Conservation (phyloP, 2,797 vertebrate genomes). For the Myiotriccus ornatus region DNA sequence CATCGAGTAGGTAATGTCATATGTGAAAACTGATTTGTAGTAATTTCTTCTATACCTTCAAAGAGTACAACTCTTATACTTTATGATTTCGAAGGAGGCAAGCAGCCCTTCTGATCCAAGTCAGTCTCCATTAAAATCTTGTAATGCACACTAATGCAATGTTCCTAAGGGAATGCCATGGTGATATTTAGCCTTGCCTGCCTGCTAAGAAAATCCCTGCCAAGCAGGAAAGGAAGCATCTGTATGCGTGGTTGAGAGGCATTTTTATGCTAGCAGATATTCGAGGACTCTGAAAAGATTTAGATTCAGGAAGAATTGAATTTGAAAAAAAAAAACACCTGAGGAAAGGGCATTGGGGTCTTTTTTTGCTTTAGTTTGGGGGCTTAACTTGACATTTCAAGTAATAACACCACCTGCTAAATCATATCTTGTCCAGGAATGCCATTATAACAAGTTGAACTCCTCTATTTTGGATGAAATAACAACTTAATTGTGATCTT, state of each 20-base stretch:
- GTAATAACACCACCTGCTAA: conserved; percentile 11
- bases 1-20: background rate
- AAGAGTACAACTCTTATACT: background rate
- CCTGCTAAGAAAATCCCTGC: conserved; percentile 36
- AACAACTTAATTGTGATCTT: conserved; percentile 30
- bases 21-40: background rate
- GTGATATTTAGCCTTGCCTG: conserved; percentile 45
- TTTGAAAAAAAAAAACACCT: background rate
- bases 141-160: background rate
- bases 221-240: conserved; percentile 43
- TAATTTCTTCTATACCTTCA: background rate
- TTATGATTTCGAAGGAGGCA: background rate
- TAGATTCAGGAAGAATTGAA: conserved; percentile 8
- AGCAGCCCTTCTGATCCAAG: background rate
- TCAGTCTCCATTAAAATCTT: background rate
- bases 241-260: background rate
- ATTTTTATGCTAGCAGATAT: conserved; percentile 36
- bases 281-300: background rate
- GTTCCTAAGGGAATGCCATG: conserved; percentile 32
- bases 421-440: background rate
- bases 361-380: background rate
- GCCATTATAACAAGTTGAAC: background rate
- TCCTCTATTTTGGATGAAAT: background rate
- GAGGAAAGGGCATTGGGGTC: conserved; percentile 2
- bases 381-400: conserved; percentile 29